Evolutionary conservation across 2,797 vertebrate genomes (phyloP), one percentile per base, ranked within the genome.

Genomic region (Xiphophorus birchmanni): DNA sequence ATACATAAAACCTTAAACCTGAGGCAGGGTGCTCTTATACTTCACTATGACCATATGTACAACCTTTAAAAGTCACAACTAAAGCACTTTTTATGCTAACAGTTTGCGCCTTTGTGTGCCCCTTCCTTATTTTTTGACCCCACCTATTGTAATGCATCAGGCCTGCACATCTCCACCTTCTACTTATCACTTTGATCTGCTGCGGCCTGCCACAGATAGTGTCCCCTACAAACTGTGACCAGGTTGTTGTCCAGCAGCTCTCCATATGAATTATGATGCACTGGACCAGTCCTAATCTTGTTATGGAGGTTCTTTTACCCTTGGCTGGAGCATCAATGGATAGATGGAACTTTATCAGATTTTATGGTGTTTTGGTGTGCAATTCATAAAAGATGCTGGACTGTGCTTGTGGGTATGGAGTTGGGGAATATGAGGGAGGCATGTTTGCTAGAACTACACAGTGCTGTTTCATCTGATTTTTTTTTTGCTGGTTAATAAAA

Each of bases 241-340:
- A 89, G 87, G 86, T 87, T 91, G 90, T 77, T 78, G 83, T 94
- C 90, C 90, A 83, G 89, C 87, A 50, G 84, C 44, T 83, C 91
- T 84, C 80, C 32, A 50, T 88, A 83, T 95, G 93, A 96, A 94
- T 96, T 93, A 96, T 94, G 95, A 93, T 92, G 85, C 91, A 86
- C 89, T 86, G 87, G 91, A 94, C 94, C 91, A 80, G 82, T 93
- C 83, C 89, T 95, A 96, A 96, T 96, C 95, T 95, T 93, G 91
- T 96, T 95, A 95, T 92, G 90, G 90, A 93, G 95, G 94, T 95
- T 94, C 84, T 86, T 85, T 89, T 89, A 94, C 95, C 95, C 95
- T 96, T 96, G 95, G 88, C 90, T 88, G 91, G 88, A 86, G 85
- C 91, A 91, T 88, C 82, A 86, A 86, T 86, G 81, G 90, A 92